Evolutionary conservation across 2,888 invertebrate genomes (phyloP), one percentile per base, ranked within the genome.

Genomic region (Mythimna pallens): DNA sequence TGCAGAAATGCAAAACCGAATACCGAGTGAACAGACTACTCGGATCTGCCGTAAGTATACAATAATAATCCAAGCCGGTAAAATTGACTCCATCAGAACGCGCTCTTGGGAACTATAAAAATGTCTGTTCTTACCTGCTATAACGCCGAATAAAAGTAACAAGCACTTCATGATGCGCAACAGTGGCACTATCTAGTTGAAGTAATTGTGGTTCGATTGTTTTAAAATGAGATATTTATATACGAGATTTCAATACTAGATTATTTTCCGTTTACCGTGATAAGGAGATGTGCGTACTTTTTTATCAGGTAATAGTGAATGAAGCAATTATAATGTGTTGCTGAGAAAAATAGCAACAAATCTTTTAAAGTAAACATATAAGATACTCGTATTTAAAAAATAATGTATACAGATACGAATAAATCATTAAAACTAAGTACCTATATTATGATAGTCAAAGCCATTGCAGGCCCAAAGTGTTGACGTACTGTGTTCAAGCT

Each of bases 111-210:
- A 3, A 43, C 12, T 43, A 12, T 43, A 43, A 43, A 43, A 58
- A 30, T 8, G 10, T 25, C 2, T n/a, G 12, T 40, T 50, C 34
- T 65, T 72, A 81, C 80, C 80, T 77, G 81, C 58, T 81, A 71
- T 65, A 68, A 77, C 72, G 68, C 65, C 34, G 20, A 72, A 63
- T 40, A 80, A 58, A 34, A 80, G 55, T 47, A 81, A 72, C 54
- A 80, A 65, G 25, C 72, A 77, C 77, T 81, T 80, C 81, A 80
- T 80, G 22, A 43, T n/a, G 64, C 25, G 54, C 54, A n/a, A 20
- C 47, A 54, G 25, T 36, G 10, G 58, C 57, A 50, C 61, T 62
- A 30, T 47, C 58, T 36, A 17, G 52, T 61, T 43, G 36, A 57
- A 62, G 9, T 34, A 58, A 52, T 62, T 63, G 22, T 78, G 62